Conservation (phyloP, 2,888 invertebrate genomes). For the Smittia sp. region DNA sequence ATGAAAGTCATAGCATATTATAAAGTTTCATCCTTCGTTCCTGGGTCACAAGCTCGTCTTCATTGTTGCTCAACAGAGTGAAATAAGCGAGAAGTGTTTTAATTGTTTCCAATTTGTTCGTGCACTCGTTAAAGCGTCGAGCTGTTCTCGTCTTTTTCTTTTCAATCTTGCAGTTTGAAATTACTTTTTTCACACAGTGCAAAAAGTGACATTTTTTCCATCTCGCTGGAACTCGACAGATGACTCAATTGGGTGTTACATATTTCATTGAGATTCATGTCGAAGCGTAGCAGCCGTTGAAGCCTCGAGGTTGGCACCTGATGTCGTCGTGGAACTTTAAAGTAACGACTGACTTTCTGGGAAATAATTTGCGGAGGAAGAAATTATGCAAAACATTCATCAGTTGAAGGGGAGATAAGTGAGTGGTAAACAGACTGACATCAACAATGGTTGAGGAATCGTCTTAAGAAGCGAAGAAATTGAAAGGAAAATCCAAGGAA, state of each 20-base stretch:
- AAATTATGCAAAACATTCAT: too few species aligned
- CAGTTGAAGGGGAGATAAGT: too few species aligned
- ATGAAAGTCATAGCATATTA: too few species aligned
- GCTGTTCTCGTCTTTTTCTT: not conserved
- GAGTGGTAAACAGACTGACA: too few species aligned
- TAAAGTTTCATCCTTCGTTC: too few species aligned
- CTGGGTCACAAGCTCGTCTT: too few species aligned
- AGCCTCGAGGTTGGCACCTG: not conserved
- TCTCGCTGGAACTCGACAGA: conserved; percentile 1
- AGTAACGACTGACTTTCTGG: not conserved
- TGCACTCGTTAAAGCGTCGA: conserved; percentile 4
- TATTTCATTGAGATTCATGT: conserved; percentile 16
- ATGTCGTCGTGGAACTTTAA: not conserved
- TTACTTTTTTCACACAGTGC: conserved; percentile 1
- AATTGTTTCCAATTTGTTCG: conserved; percentile 18
- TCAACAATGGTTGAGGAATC: too few species aligned
- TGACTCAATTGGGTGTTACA: not conserved
- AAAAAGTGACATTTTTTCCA: not conserved
- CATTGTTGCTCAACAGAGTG: too few species aligned
- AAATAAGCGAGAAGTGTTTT: not conserved
- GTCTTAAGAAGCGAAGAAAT: not conserved
- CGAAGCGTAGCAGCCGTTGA: not conserved
- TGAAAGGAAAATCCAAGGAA: not conserved
- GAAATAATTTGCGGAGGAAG: not conserved
- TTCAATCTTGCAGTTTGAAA: conserved; percentile 21